Percentiles rank a stretch among this genome's conserved stretches.
phyloP scores from a whole-genome alignment of 2,797 vertebrate species.

The Pangasius macronema region DNA sequence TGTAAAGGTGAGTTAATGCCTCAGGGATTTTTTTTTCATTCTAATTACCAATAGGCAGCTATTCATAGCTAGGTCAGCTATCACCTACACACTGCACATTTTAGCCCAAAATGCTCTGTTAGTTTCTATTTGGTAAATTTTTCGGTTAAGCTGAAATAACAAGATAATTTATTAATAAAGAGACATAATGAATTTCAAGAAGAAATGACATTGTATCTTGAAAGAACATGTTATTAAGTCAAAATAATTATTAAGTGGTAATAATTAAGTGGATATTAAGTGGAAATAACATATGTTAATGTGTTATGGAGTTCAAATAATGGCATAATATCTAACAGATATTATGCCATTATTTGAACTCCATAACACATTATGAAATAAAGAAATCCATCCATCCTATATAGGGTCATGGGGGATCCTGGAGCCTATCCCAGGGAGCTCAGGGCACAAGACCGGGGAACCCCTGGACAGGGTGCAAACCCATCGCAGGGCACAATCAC shows the following conservation, averaged over 20 bases:
- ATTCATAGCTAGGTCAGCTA: not conserved
- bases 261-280: not conserved
- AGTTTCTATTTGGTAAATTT: not conserved
- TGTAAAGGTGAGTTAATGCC: no score
- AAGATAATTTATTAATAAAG: not conserved
- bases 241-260: not conserved
- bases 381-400: no score
- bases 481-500: no score
- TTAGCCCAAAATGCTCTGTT: not conserved
- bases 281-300: not conserved
- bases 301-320: not conserved
- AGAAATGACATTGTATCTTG: not conserved
- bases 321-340: not conserved
- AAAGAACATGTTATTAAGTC: no score
- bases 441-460: no score
- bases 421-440: no score
- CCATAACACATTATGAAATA: not conserved
- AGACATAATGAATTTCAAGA: not conserved
- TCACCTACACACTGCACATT: not conserved
- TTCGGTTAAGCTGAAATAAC: not conserved
- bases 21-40: not conserved
- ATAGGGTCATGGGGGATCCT: no score
- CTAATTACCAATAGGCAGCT: not conserved
- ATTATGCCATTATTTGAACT: no score
- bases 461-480: no score